Evolutionary conservation across 2,113 vertebrate species (phyloP), one percentile per base, ranked within the genome.

Genomic region (Leptobrachium ailaonicum): DNA sequence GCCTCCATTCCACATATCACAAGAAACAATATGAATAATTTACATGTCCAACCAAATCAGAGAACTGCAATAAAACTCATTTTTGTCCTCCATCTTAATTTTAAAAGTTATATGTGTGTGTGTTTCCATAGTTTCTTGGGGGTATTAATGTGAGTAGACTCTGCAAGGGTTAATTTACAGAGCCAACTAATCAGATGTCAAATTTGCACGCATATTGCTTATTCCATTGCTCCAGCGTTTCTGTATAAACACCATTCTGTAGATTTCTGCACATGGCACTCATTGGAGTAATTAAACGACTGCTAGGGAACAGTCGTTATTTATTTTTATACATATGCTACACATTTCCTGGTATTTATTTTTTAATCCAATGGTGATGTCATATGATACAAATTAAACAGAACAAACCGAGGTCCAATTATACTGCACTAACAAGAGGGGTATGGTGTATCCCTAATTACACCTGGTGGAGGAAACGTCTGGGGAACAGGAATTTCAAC

Each of bases 241-340:
- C 47, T 75, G 42, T 69, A 81, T 81, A 74, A 75, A 75, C 79
- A 75, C 42, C 79, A 69, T 41, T 81, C 66, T 63, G 50, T 64
- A 47, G 54, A 60, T 64, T 73, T 41, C 71, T 63, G 62, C 72
- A 81, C 79, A 75, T 73, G 72, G 79, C 64, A 68, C 42, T 66
- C 79, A 69, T 47, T 74, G 54, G 62, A 80, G 56, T 54, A 32
- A 79, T 47, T n/a, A 67, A 44, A 60, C 10, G 50, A 72, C n/a
- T 58, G n/a, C 44, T 13, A 2, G n/a, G 47, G 50, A 41, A 11
- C 41, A 62, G 50, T 54, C 41, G 8, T 7, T 74, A 66, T 69
- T 81, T 81, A 75, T 75, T 81, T 81, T 68, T 58, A 44, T 81
- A 81, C 71, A 75, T 8, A 53, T 74, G 71, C 20, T 72, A 67